Conservation (phyloP, 2,888 invertebrate species). For the Lycophotia porphyrea region DNA sequence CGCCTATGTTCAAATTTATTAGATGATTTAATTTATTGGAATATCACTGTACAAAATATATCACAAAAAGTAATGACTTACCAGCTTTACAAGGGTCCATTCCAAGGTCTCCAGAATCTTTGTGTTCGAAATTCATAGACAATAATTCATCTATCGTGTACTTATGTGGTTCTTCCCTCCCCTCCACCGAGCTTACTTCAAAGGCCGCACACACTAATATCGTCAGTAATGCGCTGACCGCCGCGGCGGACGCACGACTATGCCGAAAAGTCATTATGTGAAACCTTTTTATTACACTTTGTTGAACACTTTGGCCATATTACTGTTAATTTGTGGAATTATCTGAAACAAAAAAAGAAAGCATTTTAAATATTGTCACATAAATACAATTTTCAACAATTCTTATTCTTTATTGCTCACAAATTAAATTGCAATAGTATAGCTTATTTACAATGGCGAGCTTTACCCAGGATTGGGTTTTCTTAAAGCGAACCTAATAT, state of each 20-base stretch:
- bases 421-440: too few species aligned
- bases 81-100: constrained; percentile 97
- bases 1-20: neutral
- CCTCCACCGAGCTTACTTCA: constrained; percentile 76
- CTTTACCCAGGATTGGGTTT: too few species aligned
- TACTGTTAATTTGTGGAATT: constrained; percentile 65
- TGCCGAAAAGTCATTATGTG: constrained; percentile 78
- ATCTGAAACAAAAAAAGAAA: constrained; percentile 81
- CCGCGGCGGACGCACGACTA: constrained; percentile 73
- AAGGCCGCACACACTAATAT: constrained; percentile 73
- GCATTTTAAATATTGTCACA: neutral
- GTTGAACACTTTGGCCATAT: constrained; percentile 79
- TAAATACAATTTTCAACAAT: neutral
- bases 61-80: constrained; percentile 83
- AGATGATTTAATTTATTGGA: too few species aligned
- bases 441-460: too few species aligned
- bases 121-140: constrained; percentile 91
- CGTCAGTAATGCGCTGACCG: constrained; percentile 77
- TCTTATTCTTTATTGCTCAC: too few species aligned
- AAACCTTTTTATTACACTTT: constrained; percentile 68
- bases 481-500: too few species aligned
- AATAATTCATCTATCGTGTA: constrained; percentile 93
- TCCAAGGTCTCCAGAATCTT: constrained; percentile 94
- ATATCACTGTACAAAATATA: neutral
- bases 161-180: constrained; percentile 83